These are phyloP conservation scores for Papilio elwesi DNA, from an alignment of 2,888 invertebrate genomes.

Conservation along the genomic window DNA sequence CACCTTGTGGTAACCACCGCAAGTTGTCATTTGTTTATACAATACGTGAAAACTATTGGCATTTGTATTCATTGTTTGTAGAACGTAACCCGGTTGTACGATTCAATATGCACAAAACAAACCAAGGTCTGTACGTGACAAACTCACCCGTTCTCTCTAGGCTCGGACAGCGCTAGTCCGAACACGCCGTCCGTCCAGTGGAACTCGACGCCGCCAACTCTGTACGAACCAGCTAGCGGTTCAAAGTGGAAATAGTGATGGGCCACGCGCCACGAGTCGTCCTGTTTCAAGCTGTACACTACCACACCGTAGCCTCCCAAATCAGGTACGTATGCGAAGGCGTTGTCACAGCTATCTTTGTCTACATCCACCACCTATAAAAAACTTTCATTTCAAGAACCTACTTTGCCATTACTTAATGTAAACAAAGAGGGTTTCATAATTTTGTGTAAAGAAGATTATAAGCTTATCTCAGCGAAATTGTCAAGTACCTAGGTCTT, in stretches of 20 bases:
- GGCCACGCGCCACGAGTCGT: constrained; percentile 91
- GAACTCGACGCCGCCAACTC: constrained; percentile 91
- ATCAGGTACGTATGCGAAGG: constrained; percentile 91
- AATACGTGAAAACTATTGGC: constrained; percentile 7
- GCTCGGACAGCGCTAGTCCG: constrained; percentile 87
- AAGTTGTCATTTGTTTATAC: not conserved
- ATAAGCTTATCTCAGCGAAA: too few species aligned
- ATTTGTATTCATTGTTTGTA: constrained; percentile 36
- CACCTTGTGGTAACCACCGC: not conserved
- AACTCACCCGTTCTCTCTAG: constrained; percentile 82
- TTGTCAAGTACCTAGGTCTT: too few species aligned
- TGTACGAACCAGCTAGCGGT: constrained; percentile 90
- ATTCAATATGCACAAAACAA: constrained; percentile 45
- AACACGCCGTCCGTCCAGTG: constrained; percentile 95
- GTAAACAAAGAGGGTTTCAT: too few species aligned
- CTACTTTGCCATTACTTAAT: too few species aligned
- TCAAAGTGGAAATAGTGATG: constrained; percentile 94
- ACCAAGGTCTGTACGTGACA: constrained; percentile 46
- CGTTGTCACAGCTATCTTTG: constrained; percentile 88
- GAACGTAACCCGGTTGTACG: constrained; percentile 45
- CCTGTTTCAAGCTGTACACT: constrained; percentile 89
- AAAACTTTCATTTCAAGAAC: not conserved
- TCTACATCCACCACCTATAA: constrained; percentile 88
- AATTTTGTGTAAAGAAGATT: too few species aligned
- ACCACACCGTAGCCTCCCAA: constrained; percentile 90